Conservation (phyloP, 2,113 vertebrate species). For the Uria lomvia region DNA sequence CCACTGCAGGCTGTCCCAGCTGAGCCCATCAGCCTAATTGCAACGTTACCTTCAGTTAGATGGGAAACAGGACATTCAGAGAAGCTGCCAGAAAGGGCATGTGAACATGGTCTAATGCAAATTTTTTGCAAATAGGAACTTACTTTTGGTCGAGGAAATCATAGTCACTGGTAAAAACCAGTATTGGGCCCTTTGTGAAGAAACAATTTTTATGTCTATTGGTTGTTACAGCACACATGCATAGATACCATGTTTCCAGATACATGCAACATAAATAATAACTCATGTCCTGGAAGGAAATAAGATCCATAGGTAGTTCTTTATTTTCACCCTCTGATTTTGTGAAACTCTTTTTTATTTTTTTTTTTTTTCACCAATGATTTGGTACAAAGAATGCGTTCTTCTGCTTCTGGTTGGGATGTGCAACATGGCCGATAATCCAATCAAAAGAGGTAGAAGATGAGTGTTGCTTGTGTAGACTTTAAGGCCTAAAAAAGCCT, state of each 20-base stretch:
- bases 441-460: neutral
- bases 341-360: neutral
- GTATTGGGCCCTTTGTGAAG: neutral
- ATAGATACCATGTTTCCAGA: neutral
- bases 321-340: neutral
- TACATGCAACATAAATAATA: neutral
- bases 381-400: neutral
- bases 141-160: neutral
- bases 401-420: neutral
- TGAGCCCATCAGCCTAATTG: neutral
- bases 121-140: neutral
- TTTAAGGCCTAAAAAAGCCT: neutral
- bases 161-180: neutral
- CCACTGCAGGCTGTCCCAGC: neutral
- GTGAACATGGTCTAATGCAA: neutral
- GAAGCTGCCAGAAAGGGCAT: neutral
- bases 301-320: neutral
- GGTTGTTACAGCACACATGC: neutral
- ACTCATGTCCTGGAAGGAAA: neutral
- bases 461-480: neutral
- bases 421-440: neutral
- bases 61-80: neutral
- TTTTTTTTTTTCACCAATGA: too few species aligned
- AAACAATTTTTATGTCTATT: neutral
- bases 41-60: neutral